Evolutionary conservation across 1,140 invertebrate species (phyloP), one percentile per base, ranked within the genome.

Genomic region (Rhagoletis zephyria): DNA sequence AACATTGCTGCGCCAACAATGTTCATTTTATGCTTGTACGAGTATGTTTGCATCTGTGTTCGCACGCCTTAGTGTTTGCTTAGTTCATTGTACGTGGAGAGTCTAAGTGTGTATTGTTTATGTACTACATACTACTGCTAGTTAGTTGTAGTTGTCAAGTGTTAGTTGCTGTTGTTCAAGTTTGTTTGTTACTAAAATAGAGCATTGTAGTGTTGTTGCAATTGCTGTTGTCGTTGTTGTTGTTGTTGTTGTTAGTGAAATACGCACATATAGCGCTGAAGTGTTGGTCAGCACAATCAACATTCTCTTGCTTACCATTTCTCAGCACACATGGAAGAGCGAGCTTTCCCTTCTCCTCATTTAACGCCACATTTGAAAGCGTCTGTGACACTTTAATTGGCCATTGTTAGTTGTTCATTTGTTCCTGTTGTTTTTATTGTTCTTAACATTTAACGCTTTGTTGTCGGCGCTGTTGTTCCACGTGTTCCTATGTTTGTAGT

Each of bases 211-310:
- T 77, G 9, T 51, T 77, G 70, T 67, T 48, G 9, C 45, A 2
- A 30, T 64, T 64, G 3, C 48, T 81, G 74, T 4, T n/a, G 48
- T 30, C 16, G 10, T 56, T 59, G 48, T 81, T n/a, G 48, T 30
- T 45, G 10, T 56, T 59, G 48, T 81, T 19, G 74, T 30, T 56
- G 74, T 81, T 81, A 81, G 74, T 81, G 48, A 51, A 81, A 59
- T 81, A 30, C 30, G 30, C 30, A 30, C 30, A 30, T 30, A 81
- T 19, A 81, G 74, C 19, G 48, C 51, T 56, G 48, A 81, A 56
- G 74, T 81, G 74, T 81, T 81, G 74, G 74, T 81, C 51, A 81
- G 74, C 48, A 59, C n/a, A 81, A 51, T 56, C 48, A 81, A 81
- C 74, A 81, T 19, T n/a, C 74, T n/a, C 51, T 48, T 10, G 40